Percentiles rank a stretch among this genome's conserved stretches.
These are phyloP conservation scores for Abscondita cerata DNA, from an alignment of 2,888 invertebrate genomes.

Conservation along the genomic window DNA sequence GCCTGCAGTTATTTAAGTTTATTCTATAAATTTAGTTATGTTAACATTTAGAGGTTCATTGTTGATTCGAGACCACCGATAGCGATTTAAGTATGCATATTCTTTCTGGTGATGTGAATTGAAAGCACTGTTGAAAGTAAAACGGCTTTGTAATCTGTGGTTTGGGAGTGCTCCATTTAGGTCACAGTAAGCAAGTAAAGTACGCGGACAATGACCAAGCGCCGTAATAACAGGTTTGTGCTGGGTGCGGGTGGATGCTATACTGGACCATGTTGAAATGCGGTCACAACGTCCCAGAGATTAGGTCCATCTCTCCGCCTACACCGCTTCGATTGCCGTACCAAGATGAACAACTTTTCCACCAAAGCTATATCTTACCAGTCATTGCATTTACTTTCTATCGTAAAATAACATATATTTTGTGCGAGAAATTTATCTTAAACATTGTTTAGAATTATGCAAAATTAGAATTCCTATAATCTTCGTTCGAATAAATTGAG, in stretches of 20 bases:
- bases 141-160: slow-evolving; percentile 45
- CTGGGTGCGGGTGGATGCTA: slow-evolving; percentile 56
- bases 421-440: too few species aligned
- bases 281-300: slow-evolving; percentile 45
- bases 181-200: slow-evolving; percentile 54
- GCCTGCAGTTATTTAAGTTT: slow-evolving; percentile 8
- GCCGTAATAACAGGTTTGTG: slow-evolving; percentile 55
- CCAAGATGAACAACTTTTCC: slow-evolving; percentile 14
- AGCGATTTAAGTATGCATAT: slow-evolving; percentile 1
- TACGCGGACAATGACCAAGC: slow-evolving; percentile 54
- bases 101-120: slow-evolving; percentile 4
- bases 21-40: neutral
- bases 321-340: slow-evolving; percentile 34
- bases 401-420: too few species aligned
- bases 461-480: too few species aligned
- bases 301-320: slow-evolving; percentile 46
- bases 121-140: slow-evolving; percentile 38
- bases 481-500: too few species aligned
- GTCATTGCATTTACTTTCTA: too few species aligned
- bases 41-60: slow-evolving; percentile 6
- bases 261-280: slow-evolving; percentile 48
- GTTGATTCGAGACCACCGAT: slow-evolving; percentile 7
- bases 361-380: neutral
- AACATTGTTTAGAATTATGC: too few species aligned
- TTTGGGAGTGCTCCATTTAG: slow-evolving; percentile 56